Base-by-base conservation (phyloP, 2,113 vertebrate species). In the Polypterus bichir region DNA sequence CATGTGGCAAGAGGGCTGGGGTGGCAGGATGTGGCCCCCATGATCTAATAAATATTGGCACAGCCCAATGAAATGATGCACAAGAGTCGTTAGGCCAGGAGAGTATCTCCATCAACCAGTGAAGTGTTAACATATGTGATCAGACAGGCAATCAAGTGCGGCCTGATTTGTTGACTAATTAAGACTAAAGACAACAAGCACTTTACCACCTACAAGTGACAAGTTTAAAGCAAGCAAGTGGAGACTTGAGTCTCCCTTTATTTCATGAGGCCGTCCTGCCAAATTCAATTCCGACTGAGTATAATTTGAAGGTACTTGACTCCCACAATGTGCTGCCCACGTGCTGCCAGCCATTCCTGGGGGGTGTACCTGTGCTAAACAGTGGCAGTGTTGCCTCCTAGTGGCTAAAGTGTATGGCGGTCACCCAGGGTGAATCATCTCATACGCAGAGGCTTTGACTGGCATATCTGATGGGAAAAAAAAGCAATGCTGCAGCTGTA, bases 211-310 rank as follows among this genome's bases (percentile, higher is more conserved):
- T 89, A 89, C 87, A 91, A 89, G 88, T 89, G 84, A 89, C 82
- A 88, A 92, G 89, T 95, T 93, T 89, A 92, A 88, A 85, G 87
- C 76, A 89, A 91, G 91, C 90, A 86, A 92, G 89, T 93, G 91
- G 87, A 87, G 88, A 91, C 89, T 86, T 89, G 90, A 95, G 88
- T 89, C 89, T 83, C 88, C 87, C 90, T 92, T 89, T 91, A 91
- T 90, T 91, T 86, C 82, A 90, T 87, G 86, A 94, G 90, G 88
- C 84, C 88, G 91, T 95, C 91, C 91, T 89, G 87, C 89, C 89
- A 97, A 94, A 93, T 94, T 92, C 87, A 94, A 92, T 91, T 91
- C 89, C 85, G 88, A 94, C 89, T 97, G 90, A 93, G 92, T 93
- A 92, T 90, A 89, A 93, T 92, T 95, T 91, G 88, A 89, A 87